These are phyloP conservation scores for Spinus pinus DNA, from an alignment of 2,797 vertebrate species.

Conservation along the genomic window DNA sequence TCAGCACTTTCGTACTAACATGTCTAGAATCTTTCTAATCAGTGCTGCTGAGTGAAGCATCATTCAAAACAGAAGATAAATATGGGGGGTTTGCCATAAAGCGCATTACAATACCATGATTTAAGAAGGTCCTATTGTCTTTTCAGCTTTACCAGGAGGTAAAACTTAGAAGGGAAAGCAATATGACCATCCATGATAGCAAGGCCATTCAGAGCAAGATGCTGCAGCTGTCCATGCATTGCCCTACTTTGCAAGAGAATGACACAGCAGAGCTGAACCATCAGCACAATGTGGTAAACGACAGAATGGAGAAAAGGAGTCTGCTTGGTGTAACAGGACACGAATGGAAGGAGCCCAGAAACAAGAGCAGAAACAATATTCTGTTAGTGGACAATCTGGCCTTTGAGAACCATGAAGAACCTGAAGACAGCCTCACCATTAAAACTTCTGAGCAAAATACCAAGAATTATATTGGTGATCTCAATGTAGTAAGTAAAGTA, in stretches of 20 bases:
- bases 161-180: conserved; percentile 82
- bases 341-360: conserved; percentile 13
- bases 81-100: neutral
- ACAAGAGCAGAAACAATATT: conserved; percentile 29
- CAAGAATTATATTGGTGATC: conserved; percentile 82
- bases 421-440: conserved; percentile 57
- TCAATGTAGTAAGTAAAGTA: conserved; percentile 87
- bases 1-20: neutral
- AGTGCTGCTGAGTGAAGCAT: neutral
- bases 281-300: conserved; percentile 19
- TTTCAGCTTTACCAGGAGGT: conserved; percentile 92
- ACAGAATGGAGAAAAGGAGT: conserved; percentile 68
- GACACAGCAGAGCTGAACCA: conserved; percentile 41
- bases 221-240: conserved; percentile 73
- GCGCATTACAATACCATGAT: neutral
- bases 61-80: neutral
- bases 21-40: neutral
- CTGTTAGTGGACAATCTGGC: conserved; percentile 22
- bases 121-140: neutral
- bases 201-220: conserved; percentile 61
- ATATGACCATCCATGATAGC: conserved; percentile 63
- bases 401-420: conserved; percentile 27
- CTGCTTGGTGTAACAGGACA: conserved; percentile 17
- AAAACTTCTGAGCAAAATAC: conserved; percentile 72
- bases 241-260: conserved; percentile 70